phyloP scores from a whole-genome alignment of 2,113 vertebrate genomes.

The Setophaga kirtlandii region DNA sequence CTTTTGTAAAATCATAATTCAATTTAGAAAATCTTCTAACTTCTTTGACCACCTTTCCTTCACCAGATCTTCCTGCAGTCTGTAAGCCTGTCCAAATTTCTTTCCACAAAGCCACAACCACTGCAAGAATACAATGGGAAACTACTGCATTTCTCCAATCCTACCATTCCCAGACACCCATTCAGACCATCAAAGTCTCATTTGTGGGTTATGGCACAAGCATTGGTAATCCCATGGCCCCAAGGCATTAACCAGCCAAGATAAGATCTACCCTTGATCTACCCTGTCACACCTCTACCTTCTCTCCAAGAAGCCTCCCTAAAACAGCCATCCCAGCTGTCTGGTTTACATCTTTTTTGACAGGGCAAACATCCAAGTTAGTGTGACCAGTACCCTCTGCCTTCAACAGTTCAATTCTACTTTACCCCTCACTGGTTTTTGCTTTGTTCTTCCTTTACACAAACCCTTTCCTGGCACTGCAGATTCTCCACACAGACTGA shows the following conservation, averaged over 20 bases:
- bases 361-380: background rate
- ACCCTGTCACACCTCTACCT: background rate
- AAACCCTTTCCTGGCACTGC: background rate
- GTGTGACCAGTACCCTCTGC: background rate
- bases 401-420: background rate
- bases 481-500: background rate
- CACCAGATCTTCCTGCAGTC: background rate
- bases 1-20: background rate
- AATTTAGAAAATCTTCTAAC: background rate
- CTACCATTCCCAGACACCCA: background rate
- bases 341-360: background rate
- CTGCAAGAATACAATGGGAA: background rate
- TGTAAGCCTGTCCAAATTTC: background rate
- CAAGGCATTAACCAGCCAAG: background rate
- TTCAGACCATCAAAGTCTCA: background rate
- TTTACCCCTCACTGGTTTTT: background rate
- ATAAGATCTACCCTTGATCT: background rate
- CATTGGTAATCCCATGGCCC: background rate
- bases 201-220: background rate
- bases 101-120: background rate
- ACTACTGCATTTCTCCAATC: background rate
- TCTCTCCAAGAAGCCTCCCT: background rate
- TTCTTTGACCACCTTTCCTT: background rate
- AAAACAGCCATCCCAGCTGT: background rate
- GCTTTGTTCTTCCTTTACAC: background rate